These are phyloP conservation scores for Malurus leucopterus DNA, from an alignment of 2,797 vertebrate genomes.

Conservation along the genomic window DNA sequence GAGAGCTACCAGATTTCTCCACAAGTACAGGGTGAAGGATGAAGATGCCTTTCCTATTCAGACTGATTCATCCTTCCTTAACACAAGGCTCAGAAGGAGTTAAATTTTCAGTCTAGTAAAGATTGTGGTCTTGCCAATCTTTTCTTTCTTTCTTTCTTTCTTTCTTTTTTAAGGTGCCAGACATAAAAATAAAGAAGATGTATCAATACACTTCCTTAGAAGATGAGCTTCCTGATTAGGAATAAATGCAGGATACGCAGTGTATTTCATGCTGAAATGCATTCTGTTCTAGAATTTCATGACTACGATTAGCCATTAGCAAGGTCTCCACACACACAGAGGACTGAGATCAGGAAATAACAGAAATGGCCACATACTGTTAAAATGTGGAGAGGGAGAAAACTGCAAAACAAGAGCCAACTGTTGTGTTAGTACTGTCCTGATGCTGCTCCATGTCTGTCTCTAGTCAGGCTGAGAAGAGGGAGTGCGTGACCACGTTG, in stretches of 20 bases:
- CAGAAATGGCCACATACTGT: background rate
- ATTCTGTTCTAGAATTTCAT: background rate
- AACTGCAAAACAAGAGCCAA: background rate
- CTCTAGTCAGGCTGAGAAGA: background rate
- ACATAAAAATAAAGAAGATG: constrained; percentile 23
- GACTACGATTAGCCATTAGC: constrained; percentile 13
- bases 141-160: background rate
- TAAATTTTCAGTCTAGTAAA: background rate
- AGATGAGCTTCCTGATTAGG: constrained; percentile 28
- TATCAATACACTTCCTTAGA: constrained; percentile 8
- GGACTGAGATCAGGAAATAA: background rate
- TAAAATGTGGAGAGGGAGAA: background rate
- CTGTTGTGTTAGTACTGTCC: background rate
- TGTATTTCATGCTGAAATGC: background rate
- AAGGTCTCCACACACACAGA: background rate
- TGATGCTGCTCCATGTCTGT: background rate
- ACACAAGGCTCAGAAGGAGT: background rate
- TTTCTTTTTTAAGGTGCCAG: background rate
- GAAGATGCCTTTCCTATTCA: background rate
- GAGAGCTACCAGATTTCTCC: background rate
- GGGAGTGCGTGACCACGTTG: background rate
- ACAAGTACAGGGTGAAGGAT: background rate
- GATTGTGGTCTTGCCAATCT: background rate
- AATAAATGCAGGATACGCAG: constrained; percentile 27
- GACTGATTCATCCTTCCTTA: background rate